Conservation (phyloP, 1,140 invertebrate genomes). For the Meteorus sp. region DNA sequence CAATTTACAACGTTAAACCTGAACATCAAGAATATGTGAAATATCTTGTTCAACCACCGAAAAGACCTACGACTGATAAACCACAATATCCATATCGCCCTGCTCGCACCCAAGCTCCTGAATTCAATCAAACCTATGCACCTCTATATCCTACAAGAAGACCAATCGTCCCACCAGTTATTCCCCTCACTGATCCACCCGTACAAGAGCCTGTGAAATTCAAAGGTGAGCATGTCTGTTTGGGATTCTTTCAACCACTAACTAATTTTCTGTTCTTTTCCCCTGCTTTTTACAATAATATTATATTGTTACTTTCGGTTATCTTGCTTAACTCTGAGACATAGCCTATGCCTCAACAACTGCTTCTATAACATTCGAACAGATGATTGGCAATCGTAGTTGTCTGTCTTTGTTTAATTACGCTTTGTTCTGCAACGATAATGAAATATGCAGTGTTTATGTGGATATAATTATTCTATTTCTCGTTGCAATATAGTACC, state of each 20-base stretch:
- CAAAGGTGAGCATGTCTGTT: slow-evolving; percentile 44
- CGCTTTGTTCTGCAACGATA: background rate
- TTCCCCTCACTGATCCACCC: slow-evolving; percentile 37
- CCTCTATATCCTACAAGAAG: slow-evolving; percentile 33
- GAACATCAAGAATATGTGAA: slow-evolving; percentile 60
- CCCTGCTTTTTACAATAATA: background rate
- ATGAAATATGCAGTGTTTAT: background rate
- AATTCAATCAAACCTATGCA: slow-evolving; percentile 42
- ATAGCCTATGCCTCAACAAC: no score
- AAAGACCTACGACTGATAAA: slow-evolving; percentile 40
- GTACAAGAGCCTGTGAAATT: slow-evolving; percentile 19
- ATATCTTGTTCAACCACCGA: slow-evolving; percentile 61
- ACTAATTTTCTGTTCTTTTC: background rate
- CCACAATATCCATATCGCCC: slow-evolving; percentile 58
- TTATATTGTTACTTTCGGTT: no score
- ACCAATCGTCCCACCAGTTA: slow-evolving; percentile 36
- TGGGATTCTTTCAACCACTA: background rate
- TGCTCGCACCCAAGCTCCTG: slow-evolving; percentile 38
- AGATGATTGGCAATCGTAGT: no score
- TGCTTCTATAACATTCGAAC: no score
- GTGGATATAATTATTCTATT: background rate
- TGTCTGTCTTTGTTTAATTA: no score
- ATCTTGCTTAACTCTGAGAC: no score
- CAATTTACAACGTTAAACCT: slow-evolving; percentile 59
- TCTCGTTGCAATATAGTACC: slow-evolving; percentile 59